Evolutionary conservation across 23 tunicate genomes (phyloP), one percentile per base, ranked within the genome.

Genomic region (Botrylloides violaceus): DNA sequence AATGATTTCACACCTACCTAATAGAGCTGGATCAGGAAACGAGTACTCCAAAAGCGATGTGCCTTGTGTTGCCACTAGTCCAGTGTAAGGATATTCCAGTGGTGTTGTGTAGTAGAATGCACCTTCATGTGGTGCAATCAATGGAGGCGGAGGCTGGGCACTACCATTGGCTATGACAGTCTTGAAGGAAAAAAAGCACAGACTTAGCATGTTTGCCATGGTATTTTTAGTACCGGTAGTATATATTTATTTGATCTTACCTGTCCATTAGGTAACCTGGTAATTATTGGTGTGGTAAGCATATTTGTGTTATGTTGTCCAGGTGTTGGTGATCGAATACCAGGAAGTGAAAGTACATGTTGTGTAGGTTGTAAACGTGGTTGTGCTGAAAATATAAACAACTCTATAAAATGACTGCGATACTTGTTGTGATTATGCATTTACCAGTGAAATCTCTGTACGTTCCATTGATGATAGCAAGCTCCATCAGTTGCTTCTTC

Each of bases 401-500:
- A 47, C 18, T 12, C 12, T 12, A 18, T 12, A 47, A 12, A 12
- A 12, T 47, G 15, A 47, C n/a, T n/a, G n/a, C n/a, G n/a, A n/a
- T n/a, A n/a, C n/a, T n/a, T n/a, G n/a, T n/a, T n/a, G n/a, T n/a
- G n/a, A n/a, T n/a, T n/a, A n/a, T 84, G 47, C 90, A 56, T 20
- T 79, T 60, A 19, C 78, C 36, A 1, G 99, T 86, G 81, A 81
- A 87, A 53, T 95, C 99, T 37, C 99, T 66, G 66, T 95, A 95
- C 1, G 99, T 95, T 75, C 99, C 99, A 49, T 95, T 95, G 49
- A 95, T 95, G 20, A 95, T 95, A 18, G 99, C 99, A 29, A 95
- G 86, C 64, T 95, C 99, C 99, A 95, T 95, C 47, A 95, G 50
- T 49, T 95, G 99, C 61, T 95, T 95, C 92, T 95, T 95, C 65